Percentiles rank a stretch among this genome's conserved stretches.
Conservation (phyloP, 2,888 invertebrate species). For the Stomorhina lunata region DNA sequence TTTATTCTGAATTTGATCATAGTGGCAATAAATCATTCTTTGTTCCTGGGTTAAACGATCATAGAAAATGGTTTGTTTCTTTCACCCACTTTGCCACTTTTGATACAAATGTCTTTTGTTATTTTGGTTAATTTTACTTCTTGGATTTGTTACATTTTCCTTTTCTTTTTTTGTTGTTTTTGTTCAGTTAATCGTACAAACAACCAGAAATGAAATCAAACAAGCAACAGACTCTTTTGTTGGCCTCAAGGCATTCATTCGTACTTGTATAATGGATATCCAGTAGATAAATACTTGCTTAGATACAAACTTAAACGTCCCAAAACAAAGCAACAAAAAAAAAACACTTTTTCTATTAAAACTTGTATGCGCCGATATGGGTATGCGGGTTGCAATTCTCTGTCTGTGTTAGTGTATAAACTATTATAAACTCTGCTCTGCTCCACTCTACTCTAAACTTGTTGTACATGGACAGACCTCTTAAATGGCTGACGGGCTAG, state of each 20-base stretch:
- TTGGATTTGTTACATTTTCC: slow-evolving; percentile 4
- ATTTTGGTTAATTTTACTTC: slow-evolving; percentile 13
- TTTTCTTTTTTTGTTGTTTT: too few relatives aligned
- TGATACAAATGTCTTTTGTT: slow-evolving; percentile 1
- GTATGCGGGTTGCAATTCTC: slow-evolving; percentile 28
- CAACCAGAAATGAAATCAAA: slow-evolving; percentile 29
- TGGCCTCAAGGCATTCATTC: slow-evolving; percentile 6
- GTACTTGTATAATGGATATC: background rate
- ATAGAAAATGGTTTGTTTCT: slow-evolving; percentile 34
- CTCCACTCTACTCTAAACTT: background rate
- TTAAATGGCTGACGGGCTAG: background rate
- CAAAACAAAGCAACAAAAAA: too few relatives aligned
- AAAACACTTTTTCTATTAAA: too few relatives aligned
- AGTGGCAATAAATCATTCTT: slow-evolving; percentile 34
- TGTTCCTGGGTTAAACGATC: slow-evolving; percentile 42
- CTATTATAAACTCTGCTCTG: background rate
- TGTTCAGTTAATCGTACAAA: slow-evolving; percentile 9
- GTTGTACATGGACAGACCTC: background rate
- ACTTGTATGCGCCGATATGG: background rate
- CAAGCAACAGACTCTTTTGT: slow-evolving; percentile 19
- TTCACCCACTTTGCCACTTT: slow-evolving; percentile 42
- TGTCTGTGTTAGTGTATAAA: background rate
- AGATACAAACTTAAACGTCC: background rate
- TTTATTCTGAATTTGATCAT: slow-evolving; percentile 31
- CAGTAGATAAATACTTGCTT: background rate